A percentile compares a stretch with the other conserved stretches of the same genome.
phyloP scores from a whole-genome alignment of 2,113 vertebrate genomes.

The Etheostoma spectabile region DNA sequence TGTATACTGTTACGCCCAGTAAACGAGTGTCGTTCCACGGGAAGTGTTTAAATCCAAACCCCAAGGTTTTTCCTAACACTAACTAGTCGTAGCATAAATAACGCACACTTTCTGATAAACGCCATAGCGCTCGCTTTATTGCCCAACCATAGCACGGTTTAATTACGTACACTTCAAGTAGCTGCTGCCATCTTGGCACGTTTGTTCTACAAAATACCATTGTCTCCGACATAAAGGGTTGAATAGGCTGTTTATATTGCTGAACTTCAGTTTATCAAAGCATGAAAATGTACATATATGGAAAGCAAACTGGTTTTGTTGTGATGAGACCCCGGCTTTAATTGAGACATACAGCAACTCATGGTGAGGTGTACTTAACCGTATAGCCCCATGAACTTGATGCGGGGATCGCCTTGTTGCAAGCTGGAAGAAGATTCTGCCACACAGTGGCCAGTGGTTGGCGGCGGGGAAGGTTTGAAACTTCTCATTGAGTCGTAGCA shows the following conservation, averaged over 20 bases:
- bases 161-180: not conserved
- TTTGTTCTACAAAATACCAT: not conserved
- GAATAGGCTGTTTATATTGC: not conserved
- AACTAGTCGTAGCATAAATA: too few relatives aligned
- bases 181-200: not conserved
- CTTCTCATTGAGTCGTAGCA: slow-evolving; percentile 98
- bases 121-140: too few relatives aligned
- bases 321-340: too few relatives aligned
- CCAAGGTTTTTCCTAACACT: too few relatives aligned
- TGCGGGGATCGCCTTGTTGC: slow-evolving; percentile 98
- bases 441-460: slow-evolving; percentile 97
- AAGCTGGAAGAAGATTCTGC: slow-evolving; percentile 99
- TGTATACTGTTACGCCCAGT: too few relatives aligned
- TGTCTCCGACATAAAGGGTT: not conserved
- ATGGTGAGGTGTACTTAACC: slow-evolving; percentile 77
- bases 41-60: too few relatives aligned
- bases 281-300: not conserved
- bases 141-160: not conserved
- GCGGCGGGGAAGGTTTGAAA: slow-evolving; percentile 96
- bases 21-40: too few relatives aligned
- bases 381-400: slow-evolving; percentile 99
- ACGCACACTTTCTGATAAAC: too few relatives aligned
- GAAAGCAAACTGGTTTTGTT: not conserved
- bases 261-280: not conserved
- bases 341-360: not conserved